Conservation (phyloP, 2,113 vertebrate genomes). For the Notarius quadriscutis region DNA sequence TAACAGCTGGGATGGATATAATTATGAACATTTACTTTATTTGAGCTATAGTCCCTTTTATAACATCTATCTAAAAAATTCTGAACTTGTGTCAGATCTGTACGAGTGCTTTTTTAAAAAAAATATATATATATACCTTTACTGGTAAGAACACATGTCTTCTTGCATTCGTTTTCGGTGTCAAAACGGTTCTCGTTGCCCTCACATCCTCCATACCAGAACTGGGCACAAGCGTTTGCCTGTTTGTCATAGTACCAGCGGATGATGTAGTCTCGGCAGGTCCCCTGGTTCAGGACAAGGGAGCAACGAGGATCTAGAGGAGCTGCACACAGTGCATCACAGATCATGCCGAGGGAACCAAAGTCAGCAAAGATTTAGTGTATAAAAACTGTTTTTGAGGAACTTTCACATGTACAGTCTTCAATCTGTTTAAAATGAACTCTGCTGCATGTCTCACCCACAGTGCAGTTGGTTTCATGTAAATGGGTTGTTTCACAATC, state of each 20-base stretch:
- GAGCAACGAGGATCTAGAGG: slow-evolving; percentile 62
- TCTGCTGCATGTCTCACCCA: not conserved
- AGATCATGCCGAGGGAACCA: slow-evolving; percentile 35
- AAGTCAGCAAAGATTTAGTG: not conserved
- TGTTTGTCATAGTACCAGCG: slow-evolving; percentile 83
- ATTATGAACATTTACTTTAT: too few species aligned
- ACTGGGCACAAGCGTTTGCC: slow-evolving; percentile 84
- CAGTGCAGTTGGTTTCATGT: not conserved
- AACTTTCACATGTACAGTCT: not conserved
- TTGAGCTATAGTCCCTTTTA: too few species aligned
- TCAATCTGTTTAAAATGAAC: not conserved
- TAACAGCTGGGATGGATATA: too few species aligned
- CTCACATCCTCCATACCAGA: slow-evolving; percentile 83
- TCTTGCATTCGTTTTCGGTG: slow-evolving; percentile 78
- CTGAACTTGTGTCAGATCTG: too few species aligned
- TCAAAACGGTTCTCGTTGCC: slow-evolving; percentile 83
- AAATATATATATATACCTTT: slow-evolving; percentile 68
- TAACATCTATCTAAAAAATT: too few species aligned
- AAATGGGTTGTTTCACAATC: too few species aligned
- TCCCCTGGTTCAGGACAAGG: slow-evolving; percentile 75
- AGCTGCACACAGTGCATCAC: slow-evolving; percentile 58
- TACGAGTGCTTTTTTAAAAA: too few species aligned
- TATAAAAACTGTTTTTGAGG: not conserved
- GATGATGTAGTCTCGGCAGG: slow-evolving; percentile 77
- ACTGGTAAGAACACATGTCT: slow-evolving; percentile 69